Evolutionary conservation across 2,888 invertebrate species (phyloP).

Genomic region (Lasioglossum calceatum): DNA sequence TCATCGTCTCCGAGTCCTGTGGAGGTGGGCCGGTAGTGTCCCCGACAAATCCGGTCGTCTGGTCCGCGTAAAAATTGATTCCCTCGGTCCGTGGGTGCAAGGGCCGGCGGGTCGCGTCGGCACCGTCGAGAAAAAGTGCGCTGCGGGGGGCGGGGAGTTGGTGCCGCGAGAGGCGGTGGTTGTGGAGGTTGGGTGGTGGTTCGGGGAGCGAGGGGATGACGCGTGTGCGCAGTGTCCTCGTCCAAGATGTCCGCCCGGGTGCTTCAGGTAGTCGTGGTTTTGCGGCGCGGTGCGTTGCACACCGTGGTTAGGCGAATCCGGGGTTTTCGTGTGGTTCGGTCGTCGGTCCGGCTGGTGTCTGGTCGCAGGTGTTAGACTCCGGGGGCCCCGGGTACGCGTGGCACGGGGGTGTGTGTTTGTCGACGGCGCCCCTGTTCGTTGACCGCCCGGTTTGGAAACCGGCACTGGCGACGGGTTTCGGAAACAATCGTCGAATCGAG

Average conservation of each 20-base stretch:
- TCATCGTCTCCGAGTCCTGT: neutral
- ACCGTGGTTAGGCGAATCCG: slow-evolving; percentile 48
- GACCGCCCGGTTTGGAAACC: neutral
- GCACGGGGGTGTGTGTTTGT: slow-evolving; percentile 1
- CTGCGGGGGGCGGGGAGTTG: neutral
- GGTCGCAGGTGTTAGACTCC: slow-evolving; percentile 1
- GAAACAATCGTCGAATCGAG: neutral
- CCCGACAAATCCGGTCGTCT: neutral
- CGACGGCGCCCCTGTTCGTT: neutral
- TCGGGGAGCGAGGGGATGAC: slow-evolving; percentile 36
- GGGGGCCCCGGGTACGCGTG: neutral
- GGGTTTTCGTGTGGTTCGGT: slow-evolving; percentile 37
- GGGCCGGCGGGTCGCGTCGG: neutral
- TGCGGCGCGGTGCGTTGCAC: slow-evolving; percentile 73
- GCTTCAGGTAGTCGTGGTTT: slow-evolving; percentile 71
- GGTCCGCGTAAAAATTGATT: slow-evolving; percentile 50
- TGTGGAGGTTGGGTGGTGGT: no score
- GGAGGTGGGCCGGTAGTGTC: neutral
- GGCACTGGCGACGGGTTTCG: neutral
- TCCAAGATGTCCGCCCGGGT: slow-evolving; percentile 79
- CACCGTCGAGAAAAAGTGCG: slow-evolving; percentile 12
- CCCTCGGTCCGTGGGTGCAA: slow-evolving; percentile 22
- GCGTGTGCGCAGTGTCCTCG: slow-evolving; percentile 73
- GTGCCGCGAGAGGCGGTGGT: neutral
- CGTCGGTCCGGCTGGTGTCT: slow-evolving; percentile 33